These are phyloP conservation scores for Oophaga sylvatica DNA, from an alignment of 2,797 vertebrate species.

Conservation along the genomic window DNA sequence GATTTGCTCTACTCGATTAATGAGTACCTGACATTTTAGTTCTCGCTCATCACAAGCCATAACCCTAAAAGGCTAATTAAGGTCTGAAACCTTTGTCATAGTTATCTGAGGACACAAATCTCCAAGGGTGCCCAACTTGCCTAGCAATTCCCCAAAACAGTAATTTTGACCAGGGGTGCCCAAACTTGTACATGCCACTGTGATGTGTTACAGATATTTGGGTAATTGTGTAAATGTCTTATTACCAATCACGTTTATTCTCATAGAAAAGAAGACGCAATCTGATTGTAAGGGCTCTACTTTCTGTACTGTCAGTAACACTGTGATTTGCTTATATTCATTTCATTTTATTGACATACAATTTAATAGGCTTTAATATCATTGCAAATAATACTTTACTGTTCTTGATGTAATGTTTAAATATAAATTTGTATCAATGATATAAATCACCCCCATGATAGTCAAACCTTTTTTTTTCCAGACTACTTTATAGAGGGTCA, in stretches of 20 bases:
- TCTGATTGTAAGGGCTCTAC: not conserved
- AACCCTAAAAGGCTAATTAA: too few relatives aligned
- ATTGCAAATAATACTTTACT: conserved; percentile 28
- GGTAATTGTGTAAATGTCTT: not conserved
- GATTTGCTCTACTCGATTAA: too few relatives aligned
- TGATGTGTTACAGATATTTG: not conserved
- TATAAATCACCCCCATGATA: conserved; percentile 51
- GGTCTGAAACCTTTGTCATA: too few relatives aligned
- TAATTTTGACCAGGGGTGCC: too few relatives aligned
- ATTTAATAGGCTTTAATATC: conserved; percentile 35
- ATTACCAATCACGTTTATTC: not conserved
- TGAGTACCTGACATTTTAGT: too few relatives aligned
- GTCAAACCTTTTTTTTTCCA: conserved; percentile 32
- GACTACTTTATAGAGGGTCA: conserved; percentile 59
- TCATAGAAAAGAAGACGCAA: not conserved
- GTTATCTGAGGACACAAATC: too few relatives aligned
- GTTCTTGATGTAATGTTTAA: conserved; percentile 47
- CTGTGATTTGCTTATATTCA: not conserved
- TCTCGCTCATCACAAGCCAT: too few relatives aligned
- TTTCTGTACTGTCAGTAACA: not conserved
- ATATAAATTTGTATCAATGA: conserved; percentile 48
- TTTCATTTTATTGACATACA: conserved; percentile 8
- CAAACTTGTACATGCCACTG: too few relatives aligned
- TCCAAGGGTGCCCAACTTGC: too few relatives aligned
- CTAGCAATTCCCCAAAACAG: too few relatives aligned